Conservation (phyloP, 2,888 invertebrate genomes). For the Achlya flavicornis region DNA sequence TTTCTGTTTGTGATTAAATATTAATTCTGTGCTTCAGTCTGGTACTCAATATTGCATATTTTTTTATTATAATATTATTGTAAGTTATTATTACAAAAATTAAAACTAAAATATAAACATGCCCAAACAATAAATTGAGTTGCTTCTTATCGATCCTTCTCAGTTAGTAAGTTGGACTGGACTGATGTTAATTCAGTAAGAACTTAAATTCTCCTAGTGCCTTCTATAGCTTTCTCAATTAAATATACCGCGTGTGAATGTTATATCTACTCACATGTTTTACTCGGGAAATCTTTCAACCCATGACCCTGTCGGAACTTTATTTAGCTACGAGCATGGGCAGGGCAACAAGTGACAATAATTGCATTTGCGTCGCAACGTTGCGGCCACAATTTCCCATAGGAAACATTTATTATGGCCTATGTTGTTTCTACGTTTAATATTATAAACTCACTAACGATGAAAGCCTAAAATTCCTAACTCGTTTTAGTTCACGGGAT, state of each 20-base stretch:
- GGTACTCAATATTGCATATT: background rate
- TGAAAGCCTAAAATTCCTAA: background rate
- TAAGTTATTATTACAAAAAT: no score
- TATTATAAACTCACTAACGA: background rate
- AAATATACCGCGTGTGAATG: no score
- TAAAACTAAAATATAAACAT: no score
- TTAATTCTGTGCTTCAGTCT: background rate
- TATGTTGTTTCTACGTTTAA: background rate
- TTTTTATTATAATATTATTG: no score
- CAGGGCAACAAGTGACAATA: slow-evolving; percentile 50
- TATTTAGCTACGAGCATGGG: slow-evolving; percentile 26
- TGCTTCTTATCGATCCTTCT: no score
- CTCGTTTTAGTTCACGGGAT: no score
- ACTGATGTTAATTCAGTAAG: no score
- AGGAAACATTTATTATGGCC: slow-evolving; percentile 18
- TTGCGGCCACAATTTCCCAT: slow-evolving; percentile 47
- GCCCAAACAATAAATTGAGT: no score
- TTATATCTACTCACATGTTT: no score
- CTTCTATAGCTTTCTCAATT: no score
- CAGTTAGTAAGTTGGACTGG: no score
- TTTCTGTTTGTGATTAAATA: background rate
- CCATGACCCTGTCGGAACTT: slow-evolving; percentile 30
- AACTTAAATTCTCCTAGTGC: no score
- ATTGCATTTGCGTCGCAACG: slow-evolving; percentile 49
- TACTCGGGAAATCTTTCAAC: slow-evolving; percentile 1